Evolutionary conservation across 2,888 invertebrate species (phyloP).

Genomic region (Geophilus truncorum): DNA sequence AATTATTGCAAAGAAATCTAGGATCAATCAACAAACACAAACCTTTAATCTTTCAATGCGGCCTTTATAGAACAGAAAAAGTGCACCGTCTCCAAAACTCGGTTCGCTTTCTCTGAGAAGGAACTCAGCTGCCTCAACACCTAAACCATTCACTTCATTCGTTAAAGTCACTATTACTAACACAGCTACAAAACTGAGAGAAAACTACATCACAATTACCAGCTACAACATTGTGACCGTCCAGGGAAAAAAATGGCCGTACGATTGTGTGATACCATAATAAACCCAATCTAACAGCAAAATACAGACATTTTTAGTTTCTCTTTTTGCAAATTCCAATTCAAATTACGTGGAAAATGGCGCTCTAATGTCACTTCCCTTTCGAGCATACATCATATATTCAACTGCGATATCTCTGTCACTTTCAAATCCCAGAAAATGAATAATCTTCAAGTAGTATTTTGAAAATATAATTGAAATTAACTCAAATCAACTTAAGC

Average conservation of each 20-base stretch:
- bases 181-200: neutral
- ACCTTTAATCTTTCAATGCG: constrained; percentile 60
- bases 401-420: constrained; percentile 57
- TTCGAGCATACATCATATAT: constrained; percentile 58
- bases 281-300: constrained; percentile 52
- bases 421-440: constrained; percentile 62
- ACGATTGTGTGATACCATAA: constrained; percentile 67
- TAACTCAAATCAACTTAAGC: neutral
- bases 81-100: constrained; percentile 58
- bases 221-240: constrained; percentile 58
- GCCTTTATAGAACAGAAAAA: constrained; percentile 64
- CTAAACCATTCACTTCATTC: neutral
- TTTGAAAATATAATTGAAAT: neutral
- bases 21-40: constrained; percentile 35
- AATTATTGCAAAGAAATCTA: too few relatives aligned
- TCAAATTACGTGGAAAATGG: constrained; percentile 60
- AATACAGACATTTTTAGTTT: constrained; percentile 33
- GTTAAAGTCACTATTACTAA: neutral
- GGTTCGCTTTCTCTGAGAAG: constrained; percentile 55
- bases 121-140: constrained; percentile 55
- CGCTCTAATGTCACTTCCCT: constrained; percentile 62
- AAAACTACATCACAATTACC: constrained; percentile 41
- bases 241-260: constrained; percentile 62
- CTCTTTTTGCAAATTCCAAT: constrained; percentile 1
- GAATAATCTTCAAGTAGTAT: constrained; percentile 47